A percentile compares a stretch with the other conserved stretches of the same genome.
phyloP scores from a whole-genome alignment of 2,797 vertebrate genomes.

The Sparus aurata region DNA sequence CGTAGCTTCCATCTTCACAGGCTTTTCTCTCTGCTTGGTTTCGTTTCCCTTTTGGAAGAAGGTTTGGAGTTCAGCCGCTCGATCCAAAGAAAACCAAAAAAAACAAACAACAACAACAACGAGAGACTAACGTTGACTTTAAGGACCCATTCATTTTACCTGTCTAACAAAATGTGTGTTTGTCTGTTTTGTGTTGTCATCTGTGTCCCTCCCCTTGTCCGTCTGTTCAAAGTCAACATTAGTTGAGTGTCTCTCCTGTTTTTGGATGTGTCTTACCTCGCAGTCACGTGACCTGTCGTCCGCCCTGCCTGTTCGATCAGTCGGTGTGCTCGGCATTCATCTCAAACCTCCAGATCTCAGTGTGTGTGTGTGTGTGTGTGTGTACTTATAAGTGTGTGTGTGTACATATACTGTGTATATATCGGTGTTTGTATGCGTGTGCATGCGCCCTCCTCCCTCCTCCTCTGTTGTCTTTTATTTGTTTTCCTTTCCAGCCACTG shows the following conservation, averaged over 20 bases:
- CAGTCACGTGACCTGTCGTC: conserved; percentile 83
- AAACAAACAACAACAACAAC: conserved; percentile 34
- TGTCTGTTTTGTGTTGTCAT: conserved; percentile 84
- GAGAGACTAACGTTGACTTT: conserved; percentile 88
- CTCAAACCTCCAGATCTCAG: conserved; percentile 62
- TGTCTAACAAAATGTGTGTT: conserved; percentile 86
- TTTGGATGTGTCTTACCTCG: conserved; percentile 86
- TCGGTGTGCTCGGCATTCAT: conserved; percentile 80
- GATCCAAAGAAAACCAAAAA: conserved; percentile 75
- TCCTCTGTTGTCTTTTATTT: conserved; percentile 82
- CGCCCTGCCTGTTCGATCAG: conserved; percentile 72
- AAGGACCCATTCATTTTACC: conserved; percentile 87
- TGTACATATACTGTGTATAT: conserved; percentile 60
- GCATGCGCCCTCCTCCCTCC: conserved; percentile 70
- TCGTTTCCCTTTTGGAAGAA: conserved; percentile 76
- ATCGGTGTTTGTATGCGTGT: conserved; percentile 77
- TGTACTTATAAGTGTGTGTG: conserved; percentile 61
- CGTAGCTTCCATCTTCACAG: conserved; percentile 72
- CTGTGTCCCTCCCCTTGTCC: conserved; percentile 79
- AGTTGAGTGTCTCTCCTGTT: conserved; percentile 85
- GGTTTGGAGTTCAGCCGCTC: conserved; percentile 83
- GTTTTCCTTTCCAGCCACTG: conserved; percentile 86
- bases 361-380: conserved; percentile 67
- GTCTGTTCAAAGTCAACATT: conserved; percentile 89
- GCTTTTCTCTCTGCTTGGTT: conserved; percentile 78